Evolutionary conservation across 2,113 vertebrate genomes (phyloP).

Genomic region (Pelodiscus sinensis): DNA sequence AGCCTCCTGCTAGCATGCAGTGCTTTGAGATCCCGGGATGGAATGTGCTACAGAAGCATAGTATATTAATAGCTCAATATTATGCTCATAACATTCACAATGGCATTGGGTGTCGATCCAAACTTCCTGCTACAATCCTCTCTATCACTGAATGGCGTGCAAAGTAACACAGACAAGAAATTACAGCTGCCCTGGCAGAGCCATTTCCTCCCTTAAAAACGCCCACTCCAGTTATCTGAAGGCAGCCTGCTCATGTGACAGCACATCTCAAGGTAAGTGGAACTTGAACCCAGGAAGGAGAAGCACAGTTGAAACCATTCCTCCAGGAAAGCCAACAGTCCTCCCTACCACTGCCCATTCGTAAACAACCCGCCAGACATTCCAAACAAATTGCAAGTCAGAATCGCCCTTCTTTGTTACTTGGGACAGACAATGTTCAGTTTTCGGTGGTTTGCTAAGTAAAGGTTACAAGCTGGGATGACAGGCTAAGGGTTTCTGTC

Average conservation of each 20-base stretch:
- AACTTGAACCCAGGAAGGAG: neutral
- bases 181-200: neutral
- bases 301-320: neutral
- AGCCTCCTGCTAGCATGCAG: neutral
- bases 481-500: neutral
- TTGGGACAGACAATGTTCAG: neutral
- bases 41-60: neutral
- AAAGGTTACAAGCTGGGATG: neutral
- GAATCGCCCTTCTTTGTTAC: neutral
- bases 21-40: neutral
- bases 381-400: neutral
- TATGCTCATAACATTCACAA: neutral
- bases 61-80: neutral
- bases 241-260: neutral
- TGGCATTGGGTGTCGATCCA: neutral
- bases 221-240: neutral
- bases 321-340: neutral
- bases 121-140: neutral
- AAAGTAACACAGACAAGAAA: neutral
- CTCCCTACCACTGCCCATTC: neutral
- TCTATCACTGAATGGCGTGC: neutral
- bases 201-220: neutral
- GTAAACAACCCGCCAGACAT: neutral
- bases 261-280: neutral
- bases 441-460: neutral